Evolutionary conservation across 1,140 invertebrate genomes (phyloP), one percentile per base, ranked within the genome.

Genomic region (Pogonomyrmex barbatus): DNA sequence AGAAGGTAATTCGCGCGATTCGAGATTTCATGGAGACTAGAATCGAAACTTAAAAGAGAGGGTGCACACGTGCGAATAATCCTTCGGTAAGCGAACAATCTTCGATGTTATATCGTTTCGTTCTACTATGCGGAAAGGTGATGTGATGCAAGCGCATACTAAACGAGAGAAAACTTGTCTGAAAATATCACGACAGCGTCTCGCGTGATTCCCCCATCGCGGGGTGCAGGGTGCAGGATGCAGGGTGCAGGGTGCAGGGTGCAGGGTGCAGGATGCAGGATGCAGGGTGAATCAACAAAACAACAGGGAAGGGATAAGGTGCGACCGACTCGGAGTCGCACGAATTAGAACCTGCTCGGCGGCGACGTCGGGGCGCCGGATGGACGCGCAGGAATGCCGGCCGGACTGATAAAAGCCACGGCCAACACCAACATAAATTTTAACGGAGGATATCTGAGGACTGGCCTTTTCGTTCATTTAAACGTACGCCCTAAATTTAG

Each of bases 371-470:
- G 94, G 94, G 93, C 94, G 94, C 94, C 94, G 93, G 92, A 89
- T 93, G 93, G 93, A 94, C 92, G 93, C 90, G 86, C 85, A 94
- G 94, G 94, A 95, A 95, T 95, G 94, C 93, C 93, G 93, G 91
- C 91, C 90, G 93, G 84, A 89, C 94, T 95, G 94, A 95, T 95
- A 95, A 95, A 95, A 94, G 93, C 94, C 92, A 93, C 90, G 93
- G 93, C 91, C 94, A 95, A 95, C 94, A 95, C 94, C 94, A 95
- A 95, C 94, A 95, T 95, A 95, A 95, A 95, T 95, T 95, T 94
- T 90, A 92, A 89, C 90, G 67, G 65, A 92, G 92, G 93, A 95
- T 95, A 94, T 94, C 93, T 93, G 91, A 92, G 91, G 92, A 94
- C 92, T 91, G 71, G 71, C 71, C 71, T 75, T 94, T 93, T 94